phyloP scores from a whole-genome alignment of 2,797 vertebrate genomes.

The Dallia pectoralis region DNA sequence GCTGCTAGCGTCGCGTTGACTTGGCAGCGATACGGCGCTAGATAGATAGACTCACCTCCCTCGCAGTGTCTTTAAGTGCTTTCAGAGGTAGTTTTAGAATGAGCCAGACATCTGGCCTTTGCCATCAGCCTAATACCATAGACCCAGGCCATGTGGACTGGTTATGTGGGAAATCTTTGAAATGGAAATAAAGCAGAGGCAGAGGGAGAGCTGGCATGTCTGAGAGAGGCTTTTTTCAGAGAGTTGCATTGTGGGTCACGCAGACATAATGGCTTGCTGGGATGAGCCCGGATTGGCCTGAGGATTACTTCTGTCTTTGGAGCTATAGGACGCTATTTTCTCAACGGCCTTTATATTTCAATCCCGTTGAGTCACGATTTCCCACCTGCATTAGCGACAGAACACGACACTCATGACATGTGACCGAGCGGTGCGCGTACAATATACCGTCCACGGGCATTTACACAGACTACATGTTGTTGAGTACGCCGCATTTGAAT shows the following conservation, averaged over 20 bases:
- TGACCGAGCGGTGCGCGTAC: background rate
- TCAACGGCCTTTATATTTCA: constrained; percentile 1
- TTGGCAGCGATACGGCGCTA: constrained; percentile 26
- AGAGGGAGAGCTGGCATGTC: constrained; percentile 3
- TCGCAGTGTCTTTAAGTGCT: constrained; percentile 27
- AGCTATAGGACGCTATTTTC: constrained; percentile 16
- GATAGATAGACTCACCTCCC: constrained; percentile 36
- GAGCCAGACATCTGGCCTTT: constrained; percentile 22
- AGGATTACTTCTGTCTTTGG: constrained; percentile 65
- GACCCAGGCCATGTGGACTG: constrained; percentile 42
- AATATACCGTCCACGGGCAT: too few species aligned
- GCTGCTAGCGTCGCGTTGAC: constrained; percentile 42
- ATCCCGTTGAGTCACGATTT: background rate
- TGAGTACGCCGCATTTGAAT: background rate
- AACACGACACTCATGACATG: background rate
- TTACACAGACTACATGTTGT: too few species aligned
- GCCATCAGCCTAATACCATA: constrained; percentile 40
- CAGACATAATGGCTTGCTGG: constrained; percentile 63
- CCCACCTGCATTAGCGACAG: background rate
- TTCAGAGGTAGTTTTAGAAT: background rate
- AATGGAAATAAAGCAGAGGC: constrained; percentile 60
- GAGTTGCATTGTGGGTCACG: constrained; percentile 48
- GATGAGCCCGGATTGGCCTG: constrained; percentile 61
- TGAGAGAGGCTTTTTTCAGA: constrained; percentile 21
- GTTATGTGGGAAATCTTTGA: constrained; percentile 69